Conservation (phyloP, 2,113 vertebrate genomes). For the Brachypteracias leptosomus region DNA sequence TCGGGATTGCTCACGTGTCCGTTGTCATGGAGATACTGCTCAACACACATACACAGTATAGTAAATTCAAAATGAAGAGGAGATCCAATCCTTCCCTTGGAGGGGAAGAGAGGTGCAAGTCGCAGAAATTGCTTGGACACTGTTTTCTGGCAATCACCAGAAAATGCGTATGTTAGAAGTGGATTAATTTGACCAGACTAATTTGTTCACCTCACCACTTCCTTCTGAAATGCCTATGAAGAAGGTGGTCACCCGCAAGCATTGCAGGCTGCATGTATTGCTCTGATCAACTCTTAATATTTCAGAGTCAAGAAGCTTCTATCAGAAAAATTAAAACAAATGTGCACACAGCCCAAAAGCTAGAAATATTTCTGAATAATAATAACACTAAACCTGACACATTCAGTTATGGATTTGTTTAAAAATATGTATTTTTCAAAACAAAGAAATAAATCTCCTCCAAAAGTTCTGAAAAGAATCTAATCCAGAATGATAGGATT, state of each 20-base stretch:
- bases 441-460: not conserved
- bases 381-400: not conserved
- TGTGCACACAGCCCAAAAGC: not conserved
- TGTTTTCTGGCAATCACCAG: not conserved
- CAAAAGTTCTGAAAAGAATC: not conserved
- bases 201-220: not conserved
- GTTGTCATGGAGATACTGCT: too few species aligned
- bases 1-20: too few species aligned
- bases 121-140: not conserved
- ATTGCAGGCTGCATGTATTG: not conserved
- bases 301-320: not conserved
- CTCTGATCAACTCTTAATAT: not conserved
- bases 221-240: not conserved
- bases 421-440: not conserved
- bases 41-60: not conserved
- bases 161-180: accelerated
- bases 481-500: not conserved
- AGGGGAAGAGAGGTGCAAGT: accelerated
- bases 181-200: not conserved
- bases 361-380: not conserved
- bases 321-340: not conserved
- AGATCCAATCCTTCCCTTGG: not conserved
- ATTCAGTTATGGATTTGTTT: not conserved
- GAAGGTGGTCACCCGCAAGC: not conserved
- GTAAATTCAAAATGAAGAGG: not conserved